Base-by-base conservation (phyloP, 2,888 invertebrate genomes). In the Athetis lepigone region DNA sequence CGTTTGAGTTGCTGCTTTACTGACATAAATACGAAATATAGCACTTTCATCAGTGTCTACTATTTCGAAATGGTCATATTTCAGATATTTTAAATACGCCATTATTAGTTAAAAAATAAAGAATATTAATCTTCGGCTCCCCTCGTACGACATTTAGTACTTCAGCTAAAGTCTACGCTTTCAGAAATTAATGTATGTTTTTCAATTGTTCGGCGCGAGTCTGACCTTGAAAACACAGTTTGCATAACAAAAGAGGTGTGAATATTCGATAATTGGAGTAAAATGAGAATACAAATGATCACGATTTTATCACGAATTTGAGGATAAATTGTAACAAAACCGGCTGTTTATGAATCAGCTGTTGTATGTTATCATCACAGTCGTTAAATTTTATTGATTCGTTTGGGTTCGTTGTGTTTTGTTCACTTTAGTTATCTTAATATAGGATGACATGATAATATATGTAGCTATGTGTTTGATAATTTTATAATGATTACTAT, bases 331-430 rank as follows among this genome's bases (percentile, higher is more conserved):
- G 39, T 45, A 57, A 61, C 42, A 73, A 57, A 58, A 39, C 45
- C 40, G 37, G 40, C 67, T 70, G 61, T 68, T 54, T 51, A 39
- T 74, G 61, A 51, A 54, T 67, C 68, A 73, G 68, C 61, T 68
- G 59, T 45, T 59, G 67, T 67, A 46, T 16, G 46, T 64, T 56
- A 63, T 21, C 19, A 18, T 9, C 19, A 18, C 9, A 16, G 52
- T 37, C 18, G 54, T 59, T 40, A 33, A 29, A 52, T 57, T 19
- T 36, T 58, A 52, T 57, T 65, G 47, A 7, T 43, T 64, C 21
- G 33, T 39, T 23, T 4, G 37, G 29, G 18, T 42, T 40, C 39
- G 37, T 52, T 70, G 36, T 37, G 13, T 16, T 33, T 33, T 18
- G 5, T 33, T 42, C 1, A 23, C 8, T 21, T 40, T 25, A 29